phyloP scores from a whole-genome alignment of 2,113 vertebrate species.

The Gobiocypris rarus region DNA sequence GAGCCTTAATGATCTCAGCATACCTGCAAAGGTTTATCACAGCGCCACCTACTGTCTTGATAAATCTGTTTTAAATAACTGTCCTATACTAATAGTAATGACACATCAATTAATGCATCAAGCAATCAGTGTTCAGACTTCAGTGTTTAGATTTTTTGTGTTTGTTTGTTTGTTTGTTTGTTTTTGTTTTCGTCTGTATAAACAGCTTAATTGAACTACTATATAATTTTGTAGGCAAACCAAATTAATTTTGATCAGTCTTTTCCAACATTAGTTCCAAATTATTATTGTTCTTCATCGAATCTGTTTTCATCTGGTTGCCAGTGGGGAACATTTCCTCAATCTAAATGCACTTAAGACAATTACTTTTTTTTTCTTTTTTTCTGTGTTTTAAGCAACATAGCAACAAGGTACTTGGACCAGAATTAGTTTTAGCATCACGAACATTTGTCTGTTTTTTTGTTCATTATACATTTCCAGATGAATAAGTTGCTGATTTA shows the following conservation, averaged over 20 bases:
- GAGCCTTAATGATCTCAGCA: neutral
- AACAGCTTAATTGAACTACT: neutral
- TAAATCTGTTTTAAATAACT: constrained; percentile 18
- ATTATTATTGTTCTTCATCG: constrained; percentile 53
- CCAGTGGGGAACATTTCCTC: constrained; percentile 8
- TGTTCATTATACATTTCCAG: constrained; percentile 36
- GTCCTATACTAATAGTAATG: no score
- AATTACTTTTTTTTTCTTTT: neutral
- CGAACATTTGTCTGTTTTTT: neutral
- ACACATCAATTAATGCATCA: neutral
- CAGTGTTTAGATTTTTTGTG: no score
- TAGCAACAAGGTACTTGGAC: neutral
- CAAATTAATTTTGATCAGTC: no score
- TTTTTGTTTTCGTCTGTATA: no score
- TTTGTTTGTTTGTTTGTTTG: neutral
- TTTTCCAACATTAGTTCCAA: constrained; percentile 30
- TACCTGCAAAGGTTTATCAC: neutral
- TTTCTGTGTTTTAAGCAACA: neutral
- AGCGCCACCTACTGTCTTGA: neutral
- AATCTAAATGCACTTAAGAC: constrained; percentile 25
- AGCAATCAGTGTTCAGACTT: neutral
- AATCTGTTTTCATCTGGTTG: constrained; percentile 52
- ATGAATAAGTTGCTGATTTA: constrained; percentile 44
- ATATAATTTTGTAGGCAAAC: neutral
- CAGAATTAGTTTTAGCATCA: constrained; percentile 10